Evolutionary conservation across 2,797 vertebrate species (phyloP).

Genomic region (Sparus aurata): DNA sequence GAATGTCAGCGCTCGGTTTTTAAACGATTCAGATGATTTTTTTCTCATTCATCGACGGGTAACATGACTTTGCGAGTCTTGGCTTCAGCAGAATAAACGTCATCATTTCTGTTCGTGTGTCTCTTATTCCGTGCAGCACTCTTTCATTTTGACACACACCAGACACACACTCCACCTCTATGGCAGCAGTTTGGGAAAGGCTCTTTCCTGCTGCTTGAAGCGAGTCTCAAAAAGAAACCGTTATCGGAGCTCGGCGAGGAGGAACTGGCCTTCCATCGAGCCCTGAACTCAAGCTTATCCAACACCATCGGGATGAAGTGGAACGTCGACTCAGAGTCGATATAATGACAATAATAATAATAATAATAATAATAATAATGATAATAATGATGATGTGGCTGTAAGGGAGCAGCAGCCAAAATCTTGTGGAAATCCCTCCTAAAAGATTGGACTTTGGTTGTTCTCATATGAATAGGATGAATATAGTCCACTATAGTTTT

Average conservation of each 20-base stretch:
- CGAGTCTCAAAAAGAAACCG: neutral
- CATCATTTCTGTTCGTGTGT: constrained; percentile 27
- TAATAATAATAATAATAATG: too few species aligned
- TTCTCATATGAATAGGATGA: neutral
- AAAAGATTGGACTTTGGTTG: neutral
- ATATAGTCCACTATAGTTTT: neutral
- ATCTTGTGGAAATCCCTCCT: neutral
- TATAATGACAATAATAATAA: too few species aligned
- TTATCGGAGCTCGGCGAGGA: neutral
- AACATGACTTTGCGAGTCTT: constrained; percentile 37
- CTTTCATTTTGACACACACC: neutral
- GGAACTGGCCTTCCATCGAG: neutral
- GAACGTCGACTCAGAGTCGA: neutral
- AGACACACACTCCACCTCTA: neutral
- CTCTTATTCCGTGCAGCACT: neutral
- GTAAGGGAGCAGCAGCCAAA: neutral
- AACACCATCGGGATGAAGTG: neutral
- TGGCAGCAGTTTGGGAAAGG: neutral
- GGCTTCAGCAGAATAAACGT: constrained; percentile 67
- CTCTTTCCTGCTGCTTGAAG: neutral
- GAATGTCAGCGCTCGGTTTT: constrained; percentile 45
- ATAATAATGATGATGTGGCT: neutral
- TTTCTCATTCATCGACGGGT: constrained; percentile 36
- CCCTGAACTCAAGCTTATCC: neutral
- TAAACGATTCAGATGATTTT: constrained; percentile 13